Evolutionary conservation across 2,113 vertebrate genomes (phyloP), one percentile per base, ranked within the genome.

Genomic region (Xenopus borealis): DNA sequence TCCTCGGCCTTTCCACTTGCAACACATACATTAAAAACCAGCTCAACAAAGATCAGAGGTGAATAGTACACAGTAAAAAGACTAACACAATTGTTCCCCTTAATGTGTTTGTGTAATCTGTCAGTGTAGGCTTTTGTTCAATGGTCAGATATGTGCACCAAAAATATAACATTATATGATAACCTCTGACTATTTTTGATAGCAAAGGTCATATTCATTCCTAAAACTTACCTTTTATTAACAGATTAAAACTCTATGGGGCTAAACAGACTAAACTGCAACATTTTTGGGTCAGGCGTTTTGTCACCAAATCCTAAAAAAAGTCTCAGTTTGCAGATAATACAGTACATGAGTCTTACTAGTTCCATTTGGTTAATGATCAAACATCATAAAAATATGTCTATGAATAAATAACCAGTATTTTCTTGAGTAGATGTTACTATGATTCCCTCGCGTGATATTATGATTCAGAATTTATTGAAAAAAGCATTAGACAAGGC

Each of bases 61-160:
- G 80, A 55, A 67, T 74, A 84, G 75, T 69, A 81, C 81, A 62
- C 14, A 23, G 78, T 69, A 59, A 67, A 40, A 55, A 59, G 69
- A 61, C 65, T 78, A 78, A 76, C 80, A 66, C 1, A 59, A 62
- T 70, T 75, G 62, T 78, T 77, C 81, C 52, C 73, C 77, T 72
- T 71, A 77, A 72, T 79, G 27, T 40, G 33, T 40, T 66, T 78
- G 83, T 83, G 45, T 72, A 80, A 17, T 79, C 66, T 77, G 81
- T 81, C 71, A 83, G 14, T 50, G 1, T 7, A 6, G 33, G 33
- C 3, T 50, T 16, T 50, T 13, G 47, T 50, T 50, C 3, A 13
- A 4, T 4, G 12, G 47, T 50, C 12, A 50, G 3, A 12, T 12
- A 16, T 12, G 13, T 13, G 12, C 6, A 12, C 14, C 47, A 50